These are phyloP conservation scores for Bettongia penicillata DNA, from an alignment of 2,113 vertebrate species.

Conservation along the genomic window DNA sequence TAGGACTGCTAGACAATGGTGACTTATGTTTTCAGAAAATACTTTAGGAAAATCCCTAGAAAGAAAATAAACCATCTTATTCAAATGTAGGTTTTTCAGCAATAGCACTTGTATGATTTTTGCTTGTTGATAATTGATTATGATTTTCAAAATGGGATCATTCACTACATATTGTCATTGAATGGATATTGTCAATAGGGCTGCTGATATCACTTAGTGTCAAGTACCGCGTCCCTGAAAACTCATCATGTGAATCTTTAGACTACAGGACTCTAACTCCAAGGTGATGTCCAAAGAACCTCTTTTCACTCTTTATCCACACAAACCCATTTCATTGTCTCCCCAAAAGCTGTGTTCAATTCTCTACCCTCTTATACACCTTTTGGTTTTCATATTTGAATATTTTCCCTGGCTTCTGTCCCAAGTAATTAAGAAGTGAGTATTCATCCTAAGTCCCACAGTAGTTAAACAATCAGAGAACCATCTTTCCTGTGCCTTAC, in stretches of 20 bases:
- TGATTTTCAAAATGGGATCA: neutral
- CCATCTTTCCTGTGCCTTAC: neutral
- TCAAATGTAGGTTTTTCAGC: neutral
- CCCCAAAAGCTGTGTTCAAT: neutral
- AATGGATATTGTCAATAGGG: neutral
- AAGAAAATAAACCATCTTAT: neutral
- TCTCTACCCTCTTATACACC: neutral
- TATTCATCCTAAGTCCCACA: neutral
- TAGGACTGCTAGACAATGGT: neutral
- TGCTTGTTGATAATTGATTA: neutral
- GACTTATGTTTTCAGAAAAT: constrained; percentile 29
- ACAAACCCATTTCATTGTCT: neutral
- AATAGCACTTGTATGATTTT: neutral
- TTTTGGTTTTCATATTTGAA: neutral
- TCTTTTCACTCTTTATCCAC: neutral
- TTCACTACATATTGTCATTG: neutral
- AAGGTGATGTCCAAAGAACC: neutral
- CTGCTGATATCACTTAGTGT: neutral
- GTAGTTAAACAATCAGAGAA: neutral
- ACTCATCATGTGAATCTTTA: neutral
- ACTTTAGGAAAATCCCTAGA: neutral
- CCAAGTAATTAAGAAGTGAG: neutral
- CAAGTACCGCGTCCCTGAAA: neutral
- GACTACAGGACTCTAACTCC: neutral
- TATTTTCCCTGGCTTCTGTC: neutral